phyloP scores from a whole-genome alignment of 2,113 vertebrate species.

The Pelvicachromis taeniatus region DNA sequence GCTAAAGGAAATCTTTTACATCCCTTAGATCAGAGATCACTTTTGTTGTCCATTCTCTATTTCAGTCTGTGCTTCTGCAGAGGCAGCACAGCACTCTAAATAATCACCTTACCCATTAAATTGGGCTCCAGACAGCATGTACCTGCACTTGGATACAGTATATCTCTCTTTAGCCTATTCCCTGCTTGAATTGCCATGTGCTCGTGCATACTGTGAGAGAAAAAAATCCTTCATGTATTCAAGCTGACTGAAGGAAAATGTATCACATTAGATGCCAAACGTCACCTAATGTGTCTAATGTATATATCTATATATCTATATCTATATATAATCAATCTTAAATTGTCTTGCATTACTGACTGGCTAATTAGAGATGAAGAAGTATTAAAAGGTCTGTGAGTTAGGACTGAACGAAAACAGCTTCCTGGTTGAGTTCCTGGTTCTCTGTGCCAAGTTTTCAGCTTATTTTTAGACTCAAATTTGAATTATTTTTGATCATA shows the following conservation, averaged over 20 bases:
- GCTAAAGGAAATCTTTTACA: neutral
- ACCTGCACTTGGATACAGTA: neutral
- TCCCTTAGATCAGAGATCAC: neutral
- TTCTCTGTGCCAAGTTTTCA: neutral
- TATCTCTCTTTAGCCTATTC: neutral
- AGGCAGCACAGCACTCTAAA: conserved; percentile 22
- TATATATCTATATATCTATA: neutral
- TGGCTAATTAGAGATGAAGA: neutral
- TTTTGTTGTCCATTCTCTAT: neutral
- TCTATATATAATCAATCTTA: neutral
- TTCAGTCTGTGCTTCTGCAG: neutral
- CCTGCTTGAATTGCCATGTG: neutral
- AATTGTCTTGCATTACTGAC: neutral
- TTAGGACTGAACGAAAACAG: neutral
- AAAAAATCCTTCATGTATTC: neutral
- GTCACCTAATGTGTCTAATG: too few relatives aligned
- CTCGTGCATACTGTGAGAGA: neutral
- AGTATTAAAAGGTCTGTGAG: neutral
- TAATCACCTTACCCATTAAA: conserved; percentile 24
- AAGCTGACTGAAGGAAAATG: neutral
- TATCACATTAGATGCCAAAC: neutral
- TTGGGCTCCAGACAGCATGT: neutral
- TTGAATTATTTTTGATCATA: neutral
- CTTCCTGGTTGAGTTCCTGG: neutral
- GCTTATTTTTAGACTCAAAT: neutral